Percentiles rank a stretch among this genome's conserved stretches.
Evolutionary conservation across 2,888 invertebrate genomes (phyloP).

Genomic region (Drosophila dives): DNA sequence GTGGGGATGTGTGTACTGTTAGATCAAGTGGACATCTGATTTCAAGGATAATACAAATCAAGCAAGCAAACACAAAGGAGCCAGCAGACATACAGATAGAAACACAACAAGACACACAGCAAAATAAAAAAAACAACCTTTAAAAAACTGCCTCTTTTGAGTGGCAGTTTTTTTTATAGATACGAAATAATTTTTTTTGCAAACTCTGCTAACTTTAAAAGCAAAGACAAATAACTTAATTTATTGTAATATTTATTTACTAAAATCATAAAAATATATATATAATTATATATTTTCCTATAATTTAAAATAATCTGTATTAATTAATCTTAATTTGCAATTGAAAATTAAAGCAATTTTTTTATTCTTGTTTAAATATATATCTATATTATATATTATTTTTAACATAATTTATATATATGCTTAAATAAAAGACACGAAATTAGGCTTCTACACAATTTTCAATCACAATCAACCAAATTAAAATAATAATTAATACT

Average conservation of each 20-base stretch:
- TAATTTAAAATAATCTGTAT: too few relatives aligned
- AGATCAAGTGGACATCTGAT: slow-evolving; percentile 51
- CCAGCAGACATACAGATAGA: slow-evolving; percentile 15
- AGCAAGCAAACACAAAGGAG: slow-evolving; percentile 55
- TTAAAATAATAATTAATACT: not conserved
- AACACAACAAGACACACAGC: not conserved
- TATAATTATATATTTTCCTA: not conserved
- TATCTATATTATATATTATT: too few relatives aligned
- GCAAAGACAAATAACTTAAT: not conserved
- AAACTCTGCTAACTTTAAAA: too few relatives aligned
- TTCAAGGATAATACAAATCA: slow-evolving; percentile 74
- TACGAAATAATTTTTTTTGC: too few relatives aligned
- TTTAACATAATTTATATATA: too few relatives aligned
- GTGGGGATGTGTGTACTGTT: not conserved
- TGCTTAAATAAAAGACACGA: not conserved
- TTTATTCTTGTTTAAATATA: not conserved
- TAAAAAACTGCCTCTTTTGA: slow-evolving; percentile 9
- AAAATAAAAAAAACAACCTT: slow-evolving; percentile 13
- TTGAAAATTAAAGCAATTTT: not conserved
- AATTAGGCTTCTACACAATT: not conserved
- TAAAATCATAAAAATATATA: not conserved
- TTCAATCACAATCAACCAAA: not conserved
- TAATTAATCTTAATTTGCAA: too few relatives aligned
- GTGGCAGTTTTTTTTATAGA: not conserved
- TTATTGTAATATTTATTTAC: not conserved